Evolutionary conservation across 2,113 vertebrate species (phyloP).

Genomic region (human): GRCh38 chr14:44468001-44468500

Average conservation of each 20-base stretch:
- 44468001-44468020: too few species aligned
- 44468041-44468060: too few species aligned
- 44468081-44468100: too few species aligned
- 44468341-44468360: not conserved
- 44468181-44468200: too few species aligned
- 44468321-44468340: not conserved
- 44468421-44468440: not conserved
- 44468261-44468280: not conserved
- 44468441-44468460: not conserved
- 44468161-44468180: too few species aligned
- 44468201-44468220: too few species aligned
- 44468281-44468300: not conserved
- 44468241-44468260: not conserved
- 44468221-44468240: not conserved
- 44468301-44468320: not conserved
- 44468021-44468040: too few species aligned
- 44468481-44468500: not conserved
- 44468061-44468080: too few species aligned
- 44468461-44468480: not conserved
- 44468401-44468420: not conserved
- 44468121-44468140: too few species aligned
- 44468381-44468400: not conserved
- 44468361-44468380: slow-evolving; percentile 9
- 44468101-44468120: too few species aligned
- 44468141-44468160: too few species aligned